A percentile compares a stretch with the other conserved stretches of the same genome.
Evolutionary conservation across 2,888 invertebrate genomes (phyloP).

Genomic region (Sinotaia quadrata): DNA sequence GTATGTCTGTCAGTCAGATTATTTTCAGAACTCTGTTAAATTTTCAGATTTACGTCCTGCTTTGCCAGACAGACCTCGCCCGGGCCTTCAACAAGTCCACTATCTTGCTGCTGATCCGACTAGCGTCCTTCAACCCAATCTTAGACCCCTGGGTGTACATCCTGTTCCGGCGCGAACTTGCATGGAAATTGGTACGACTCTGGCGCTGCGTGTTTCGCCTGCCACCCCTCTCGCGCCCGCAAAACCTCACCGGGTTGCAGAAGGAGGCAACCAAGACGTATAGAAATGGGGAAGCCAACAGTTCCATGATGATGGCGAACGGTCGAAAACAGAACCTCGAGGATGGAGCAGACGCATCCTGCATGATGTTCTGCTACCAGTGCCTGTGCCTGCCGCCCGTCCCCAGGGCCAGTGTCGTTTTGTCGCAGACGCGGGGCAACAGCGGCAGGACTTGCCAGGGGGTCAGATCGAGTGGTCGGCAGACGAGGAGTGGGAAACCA

Average conservation of each 20-base stretch:
- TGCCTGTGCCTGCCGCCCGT: constrained; percentile 24
- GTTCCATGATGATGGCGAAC: neutral
- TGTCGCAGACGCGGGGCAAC: constrained; percentile 1
- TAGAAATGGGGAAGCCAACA: neutral
- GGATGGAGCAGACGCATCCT: constrained; percentile 1
- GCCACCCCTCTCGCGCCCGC: neutral
- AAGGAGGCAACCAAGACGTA: neutral
- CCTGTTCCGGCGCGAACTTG: constrained; percentile 64
- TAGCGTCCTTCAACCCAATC: constrained; percentile 36
- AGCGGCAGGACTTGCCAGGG: constrained; percentile 9
- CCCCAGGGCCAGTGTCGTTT: neutral
- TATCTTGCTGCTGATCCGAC: constrained; percentile 20
- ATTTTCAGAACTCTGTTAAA: too few species aligned
- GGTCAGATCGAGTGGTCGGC: neutral
- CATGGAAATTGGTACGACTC: constrained; percentile 12
- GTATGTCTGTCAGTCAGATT: constrained; percentile 5
- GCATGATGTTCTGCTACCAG: constrained; percentile 26
- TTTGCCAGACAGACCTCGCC: constrained; percentile 17
- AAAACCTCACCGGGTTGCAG: neutral
- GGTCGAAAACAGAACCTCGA: neutral
- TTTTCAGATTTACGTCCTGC: constrained; percentile 22
- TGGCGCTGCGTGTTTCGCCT: constrained; percentile 11
- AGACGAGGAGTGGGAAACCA: neutral
- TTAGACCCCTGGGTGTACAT: constrained; percentile 70
- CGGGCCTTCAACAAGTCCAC: neutral